Evolutionary conservation across 2,888 invertebrate species (phyloP), one percentile per base, ranked within the genome.

Genomic region (Brassicogethes aeneus): DNA sequence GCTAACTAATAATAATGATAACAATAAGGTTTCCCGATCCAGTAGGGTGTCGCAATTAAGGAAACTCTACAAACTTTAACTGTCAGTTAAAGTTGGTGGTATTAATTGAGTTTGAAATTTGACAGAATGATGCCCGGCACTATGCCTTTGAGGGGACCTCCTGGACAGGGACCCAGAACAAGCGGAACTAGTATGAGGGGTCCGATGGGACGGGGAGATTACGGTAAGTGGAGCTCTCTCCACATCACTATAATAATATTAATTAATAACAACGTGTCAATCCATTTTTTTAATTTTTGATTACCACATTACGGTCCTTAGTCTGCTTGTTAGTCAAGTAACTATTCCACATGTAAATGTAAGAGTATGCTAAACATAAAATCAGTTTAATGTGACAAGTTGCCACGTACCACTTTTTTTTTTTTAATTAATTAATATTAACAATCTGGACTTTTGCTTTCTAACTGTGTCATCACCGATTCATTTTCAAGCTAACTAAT

Each of bases 171-270:
- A 23, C 55, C 61, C 7, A 53, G 63, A 36, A 50, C 57, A 17
- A 68, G 70, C 39, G 68, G 72, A 40, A 67, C 71, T 33, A 66
- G 54, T 36, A 74, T 77, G 70, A 70, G 84, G 67, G 75, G 80
- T 62, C 79, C 82, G 47, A 80, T 88, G 78, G 83, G 88, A 52
- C 78, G 87, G 60, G 87, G 88, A 55, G 90, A 91, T 70, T 91
- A 90, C 74, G 90, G 91, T 90, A 80, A 85, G 89, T 83, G 59
- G 45, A 34, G 40, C 16, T 33, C 15, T 39, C 3, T 12, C 14
- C 8, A 35, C 23, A 15, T 10, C 23, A 23, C 23, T 23, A 23
- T 10, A 23, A 10, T 10, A 5, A 23, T 10, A 12, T n/a, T 33
- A 3, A 33, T 29, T 33, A 14, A 33, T 33, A 14, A 8, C 12